A percentile compares a stretch with the other conserved stretches of the same genome.
Conservation (phyloP, 2,888 invertebrate species). For the Drosophila percnosoma region DNA sequence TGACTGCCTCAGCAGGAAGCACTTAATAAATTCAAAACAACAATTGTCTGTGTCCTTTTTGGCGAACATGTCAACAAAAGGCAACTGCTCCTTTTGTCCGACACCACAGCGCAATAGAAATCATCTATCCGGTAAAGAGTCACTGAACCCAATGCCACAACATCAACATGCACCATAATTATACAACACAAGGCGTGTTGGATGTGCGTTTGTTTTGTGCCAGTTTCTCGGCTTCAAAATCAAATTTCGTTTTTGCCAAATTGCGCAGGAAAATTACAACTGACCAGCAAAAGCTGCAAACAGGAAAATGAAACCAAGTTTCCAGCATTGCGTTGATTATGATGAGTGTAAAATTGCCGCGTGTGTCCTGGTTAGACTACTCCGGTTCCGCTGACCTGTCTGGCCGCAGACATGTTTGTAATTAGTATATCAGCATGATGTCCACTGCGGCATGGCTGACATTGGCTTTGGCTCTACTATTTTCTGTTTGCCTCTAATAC, state of each 20-base stretch:
- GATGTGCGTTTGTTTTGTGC: constrained; percentile 8
- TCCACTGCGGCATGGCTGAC: constrained; percentile 33
- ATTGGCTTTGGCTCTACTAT: constrained; percentile 36
- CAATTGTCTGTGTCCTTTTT: constrained; percentile 57
- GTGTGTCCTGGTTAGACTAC: constrained; percentile 15
- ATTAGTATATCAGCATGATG: constrained; percentile 57
- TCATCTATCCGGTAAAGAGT: constrained; percentile 25
- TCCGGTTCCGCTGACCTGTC: constrained; percentile 25
- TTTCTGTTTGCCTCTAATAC: constrained; percentile 38
- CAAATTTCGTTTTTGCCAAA: constrained; percentile 55
- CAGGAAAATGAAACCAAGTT: constrained; percentile 29
- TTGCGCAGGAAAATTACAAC: constrained; percentile 42
- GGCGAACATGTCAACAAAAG: constrained; percentile 61
- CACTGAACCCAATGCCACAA: constrained; percentile 53
- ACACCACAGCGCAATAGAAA: constrained; percentile 3
- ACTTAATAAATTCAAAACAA: constrained; percentile 75
- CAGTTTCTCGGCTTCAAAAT: constrained; percentile 55
- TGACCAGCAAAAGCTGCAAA: constrained; percentile 34
- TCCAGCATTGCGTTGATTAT: constrained; percentile 25
- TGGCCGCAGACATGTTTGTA: constrained; percentile 71
- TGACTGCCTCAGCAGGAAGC: constrained; percentile 69
- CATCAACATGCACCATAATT: constrained; percentile 49
- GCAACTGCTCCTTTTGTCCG: constrained; percentile 41
- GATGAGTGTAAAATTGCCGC: constrained; percentile 29
- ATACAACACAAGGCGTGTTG: constrained; percentile 11